Evolutionary conservation across 2,113 vertebrate genomes (phyloP).

Genomic region (Himantopus leucocephalus): DNA sequence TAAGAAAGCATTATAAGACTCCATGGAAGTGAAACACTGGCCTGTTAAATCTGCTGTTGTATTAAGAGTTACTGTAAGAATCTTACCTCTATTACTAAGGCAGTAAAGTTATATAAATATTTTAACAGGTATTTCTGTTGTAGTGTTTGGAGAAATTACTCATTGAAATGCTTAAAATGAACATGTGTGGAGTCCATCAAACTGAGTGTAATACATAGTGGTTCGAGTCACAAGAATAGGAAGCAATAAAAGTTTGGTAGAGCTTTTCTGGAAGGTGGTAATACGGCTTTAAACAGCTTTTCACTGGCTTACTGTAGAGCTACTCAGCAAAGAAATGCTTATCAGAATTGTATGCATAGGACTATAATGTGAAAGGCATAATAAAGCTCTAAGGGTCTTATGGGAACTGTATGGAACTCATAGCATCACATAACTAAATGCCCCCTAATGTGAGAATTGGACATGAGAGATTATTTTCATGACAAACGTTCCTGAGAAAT

Average conservation of each 20-base stretch:
- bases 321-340: not conserved
- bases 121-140: slow-evolving; percentile 29
- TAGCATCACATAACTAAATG: not conserved
- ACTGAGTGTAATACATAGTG: not conserved
- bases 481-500: not conserved
- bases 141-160: not conserved
- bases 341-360: not conserved
- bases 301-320: not conserved
- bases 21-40: not conserved
- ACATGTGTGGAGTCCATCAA: not conserved
- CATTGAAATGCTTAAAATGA: not conserved
- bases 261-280: not conserved
- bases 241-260: not conserved
- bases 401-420: not conserved
- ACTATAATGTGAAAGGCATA: not conserved
- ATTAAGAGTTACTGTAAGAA: not conserved
- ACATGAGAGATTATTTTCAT: not conserved
- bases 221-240: not conserved
- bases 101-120: slow-evolving; percentile 34
- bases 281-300: not conserved
- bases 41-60: not conserved
- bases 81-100: not conserved
- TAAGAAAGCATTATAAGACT: not conserved
- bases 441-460: not conserved
- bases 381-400: not conserved